phyloP scores from a whole-genome alignment of 1,140 invertebrate genomes.

The Scaptodrosophila lebanonensis region DNA sequence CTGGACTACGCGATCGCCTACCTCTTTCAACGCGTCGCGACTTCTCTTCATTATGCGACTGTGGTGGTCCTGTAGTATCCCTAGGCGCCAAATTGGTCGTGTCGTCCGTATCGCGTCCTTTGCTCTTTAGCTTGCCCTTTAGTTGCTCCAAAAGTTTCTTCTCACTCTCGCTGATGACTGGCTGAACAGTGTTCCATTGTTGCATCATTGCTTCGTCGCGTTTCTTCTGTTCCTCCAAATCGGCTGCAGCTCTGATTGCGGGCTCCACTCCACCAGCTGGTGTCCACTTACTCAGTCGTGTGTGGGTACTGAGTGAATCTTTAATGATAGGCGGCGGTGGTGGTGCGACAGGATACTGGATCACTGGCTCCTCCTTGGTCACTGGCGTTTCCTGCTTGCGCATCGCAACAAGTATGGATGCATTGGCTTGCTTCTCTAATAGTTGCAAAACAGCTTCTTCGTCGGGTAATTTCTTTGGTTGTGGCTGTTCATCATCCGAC shows the following conservation, averaged over 20 bases:
- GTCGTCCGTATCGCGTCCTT: slow-evolving; percentile 42
- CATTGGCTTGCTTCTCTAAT: slow-evolving; percentile 78
- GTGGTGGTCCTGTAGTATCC: no score
- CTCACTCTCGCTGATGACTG: slow-evolving; percentile 80
- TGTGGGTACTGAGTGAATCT: slow-evolving; percentile 33
- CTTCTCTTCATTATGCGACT: slow-evolving; percentile 56
- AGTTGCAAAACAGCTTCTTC: slow-evolving; percentile 11
- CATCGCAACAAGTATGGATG: slow-evolving; percentile 84
- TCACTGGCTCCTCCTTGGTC: slow-evolving; percentile 36
- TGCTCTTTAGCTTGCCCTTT: slow-evolving; percentile 78
- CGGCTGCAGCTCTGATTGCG: slow-evolving; percentile 22
- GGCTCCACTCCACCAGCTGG: slow-evolving; percentile 14
- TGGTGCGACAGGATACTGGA: slow-evolving; percentile 15
- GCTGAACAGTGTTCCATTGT: slow-evolving; percentile 81
- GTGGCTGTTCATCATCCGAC: slow-evolving; percentile 78
- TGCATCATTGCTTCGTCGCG: slow-evolving; percentile 79
- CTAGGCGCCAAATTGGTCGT: no score
- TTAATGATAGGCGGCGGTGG: slow-evolving; percentile 55
- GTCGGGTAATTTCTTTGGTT: slow-evolving; percentile 48
- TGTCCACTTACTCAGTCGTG: slow-evolving; percentile 71
- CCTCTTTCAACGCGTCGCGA: slow-evolving; percentile 27
- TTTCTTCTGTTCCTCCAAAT: slow-evolving; percentile 48
- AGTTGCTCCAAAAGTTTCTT: slow-evolving; percentile 80
- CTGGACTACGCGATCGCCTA: slow-evolving; percentile 13
- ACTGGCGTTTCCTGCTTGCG: slow-evolving; percentile 80